A percentile compares a stretch with the other conserved stretches of the same genome.
Conservation (phyloP, 2,113 vertebrate species). For the Pyxicephalus adspersus region DNA sequence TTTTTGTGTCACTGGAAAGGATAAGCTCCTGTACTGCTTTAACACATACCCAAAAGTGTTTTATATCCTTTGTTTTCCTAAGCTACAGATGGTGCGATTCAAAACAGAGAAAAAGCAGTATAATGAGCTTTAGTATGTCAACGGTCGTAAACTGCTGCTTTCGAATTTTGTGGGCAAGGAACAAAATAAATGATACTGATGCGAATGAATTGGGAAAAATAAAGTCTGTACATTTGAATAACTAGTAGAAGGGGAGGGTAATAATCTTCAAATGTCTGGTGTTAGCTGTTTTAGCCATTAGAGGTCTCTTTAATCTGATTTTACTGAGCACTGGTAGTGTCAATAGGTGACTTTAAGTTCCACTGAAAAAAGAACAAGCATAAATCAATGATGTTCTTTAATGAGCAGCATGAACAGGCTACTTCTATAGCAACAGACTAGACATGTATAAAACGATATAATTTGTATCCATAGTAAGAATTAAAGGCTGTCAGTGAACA, state of each 20-base stretch:
- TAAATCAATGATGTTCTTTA: not conserved
- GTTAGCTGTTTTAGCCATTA: constrained; percentile 17
- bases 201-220: constrained; percentile 31
- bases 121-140: constrained; percentile 39
- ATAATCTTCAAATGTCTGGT: constrained; percentile 20
- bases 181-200: constrained; percentile 37
- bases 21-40: constrained; percentile 18
- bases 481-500: too few species aligned
- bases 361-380: not conserved
- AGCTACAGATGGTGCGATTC: constrained; percentile 49
- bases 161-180: constrained; percentile 36
- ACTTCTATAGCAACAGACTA: not conserved
- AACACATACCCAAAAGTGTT: constrained; percentile 34
- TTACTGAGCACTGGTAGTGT: not conserved
- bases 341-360: not conserved
- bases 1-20: constrained; percentile 25
- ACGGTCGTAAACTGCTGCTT: constrained; percentile 29
- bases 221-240: constrained; percentile 31
- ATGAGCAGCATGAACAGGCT: not conserved
- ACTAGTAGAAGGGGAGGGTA: constrained; percentile 17
- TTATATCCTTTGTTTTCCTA: constrained; percentile 44
- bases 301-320: constrained; percentile 6
- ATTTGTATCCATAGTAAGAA: not conserved
- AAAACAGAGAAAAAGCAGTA: constrained; percentile 7
- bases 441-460: not conserved